Percentiles rank a stretch among this genome's conserved stretches.
Evolutionary conservation across 2,888 invertebrate genomes (phyloP).

Genomic region (Drosophila prolongata): DNA sequence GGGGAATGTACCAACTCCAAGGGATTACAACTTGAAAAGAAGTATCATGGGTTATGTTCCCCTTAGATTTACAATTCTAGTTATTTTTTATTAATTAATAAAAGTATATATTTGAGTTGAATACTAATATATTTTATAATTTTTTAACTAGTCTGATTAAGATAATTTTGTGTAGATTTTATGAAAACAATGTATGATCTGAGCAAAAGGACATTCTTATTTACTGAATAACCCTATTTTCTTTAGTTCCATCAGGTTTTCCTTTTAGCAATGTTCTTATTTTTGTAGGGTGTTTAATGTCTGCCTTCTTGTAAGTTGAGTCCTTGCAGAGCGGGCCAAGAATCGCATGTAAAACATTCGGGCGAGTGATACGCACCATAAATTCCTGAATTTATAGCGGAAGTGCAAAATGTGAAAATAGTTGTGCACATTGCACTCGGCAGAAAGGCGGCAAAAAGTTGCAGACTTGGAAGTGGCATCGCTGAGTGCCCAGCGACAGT

Average conservation of each 20-base stretch:
- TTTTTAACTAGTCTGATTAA: no score
- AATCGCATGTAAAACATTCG: slow-evolving; percentile 71
- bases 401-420: slow-evolving; percentile 78
- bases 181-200: no score
- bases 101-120: no score
- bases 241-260: no score
- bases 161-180: no score
- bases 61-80: no score
- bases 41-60: neutral
- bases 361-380: slow-evolving; percentile 77
- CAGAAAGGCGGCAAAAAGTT: slow-evolving; percentile 37
- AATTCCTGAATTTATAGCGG: slow-evolving; percentile 75
- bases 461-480: slow-evolving; percentile 6
- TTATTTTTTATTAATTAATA: no score
- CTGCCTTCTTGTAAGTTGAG: slow-evolving; percentile 11
- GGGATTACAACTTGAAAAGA: neutral
- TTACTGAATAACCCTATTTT: no score
- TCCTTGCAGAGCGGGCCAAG: slow-evolving; percentile 35
- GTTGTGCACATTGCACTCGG: slow-evolving; percentile 46
- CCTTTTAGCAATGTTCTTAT: neutral
- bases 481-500: neutral
- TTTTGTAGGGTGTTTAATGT: slow-evolving; percentile 14
- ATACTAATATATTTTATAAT: no score
- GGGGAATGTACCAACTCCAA: neutral
- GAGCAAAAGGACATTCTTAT: no score